Conservation (phyloP, 1,140 invertebrate species). For the Theocolax elegans region DNA sequence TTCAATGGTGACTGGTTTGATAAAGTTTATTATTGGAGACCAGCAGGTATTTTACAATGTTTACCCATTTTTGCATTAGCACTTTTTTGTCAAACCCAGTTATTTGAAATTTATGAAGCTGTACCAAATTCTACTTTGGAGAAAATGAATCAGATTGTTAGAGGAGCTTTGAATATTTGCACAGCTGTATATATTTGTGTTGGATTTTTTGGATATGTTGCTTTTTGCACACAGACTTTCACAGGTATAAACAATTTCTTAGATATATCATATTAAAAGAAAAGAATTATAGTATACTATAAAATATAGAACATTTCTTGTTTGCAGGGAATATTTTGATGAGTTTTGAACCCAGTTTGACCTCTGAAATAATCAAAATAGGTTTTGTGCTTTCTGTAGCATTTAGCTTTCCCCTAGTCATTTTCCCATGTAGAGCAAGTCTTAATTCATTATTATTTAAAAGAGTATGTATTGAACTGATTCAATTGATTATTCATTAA, state of each 20-base stretch:
- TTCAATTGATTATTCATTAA: background rate
- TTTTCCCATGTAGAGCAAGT: slow-evolving; percentile 95
- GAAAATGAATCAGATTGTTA: slow-evolving; percentile 88
- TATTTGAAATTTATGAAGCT: slow-evolving; percentile 95
- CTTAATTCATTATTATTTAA: slow-evolving; percentile 91
- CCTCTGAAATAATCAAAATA: slow-evolving; percentile 89
- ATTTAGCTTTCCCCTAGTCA: slow-evolving; percentile 95
- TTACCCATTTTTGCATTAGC: slow-evolving; percentile 96
- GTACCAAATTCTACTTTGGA: slow-evolving; percentile 88
- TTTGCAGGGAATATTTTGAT: slow-evolving; percentile 88
- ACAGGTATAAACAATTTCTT: slow-evolving; percentile 70
- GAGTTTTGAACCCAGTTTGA: slow-evolving; percentile 81
- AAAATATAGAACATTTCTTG: background rate
- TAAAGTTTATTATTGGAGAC: slow-evolving; percentile 85
- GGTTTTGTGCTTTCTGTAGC: slow-evolving; percentile 95
- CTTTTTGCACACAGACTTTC: slow-evolving; percentile 83
- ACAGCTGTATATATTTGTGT: slow-evolving; percentile 87
- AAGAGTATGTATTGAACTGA: slow-evolving; percentile 71
- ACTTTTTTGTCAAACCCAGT: slow-evolving; percentile 94
- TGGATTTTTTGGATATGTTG: slow-evolving; percentile 95
- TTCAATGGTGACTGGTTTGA: slow-evolving; percentile 78
- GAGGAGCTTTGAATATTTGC: slow-evolving; percentile 91
- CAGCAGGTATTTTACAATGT: slow-evolving; percentile 86
- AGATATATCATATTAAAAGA: no score
- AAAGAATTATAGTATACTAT: slow-evolving; percentile 39